phyloP scores from a whole-genome alignment of 2,888 invertebrate species.

The Dryocosmus kuriphilus region DNA sequence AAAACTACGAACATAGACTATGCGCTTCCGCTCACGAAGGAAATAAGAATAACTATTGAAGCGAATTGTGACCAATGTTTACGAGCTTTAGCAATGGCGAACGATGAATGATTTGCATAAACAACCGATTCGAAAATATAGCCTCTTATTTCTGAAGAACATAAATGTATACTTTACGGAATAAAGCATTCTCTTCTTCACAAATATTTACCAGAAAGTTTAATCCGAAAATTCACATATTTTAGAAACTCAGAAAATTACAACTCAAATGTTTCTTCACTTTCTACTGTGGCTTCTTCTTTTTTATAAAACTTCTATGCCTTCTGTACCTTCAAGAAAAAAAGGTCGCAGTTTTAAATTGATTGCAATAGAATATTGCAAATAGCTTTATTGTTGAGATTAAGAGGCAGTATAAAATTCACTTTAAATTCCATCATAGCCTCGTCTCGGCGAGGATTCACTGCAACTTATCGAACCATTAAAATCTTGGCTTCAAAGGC shows the following conservation, averaged over 20 bases:
- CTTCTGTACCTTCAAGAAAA: background rate
- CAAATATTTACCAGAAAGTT: constrained; percentile 24
- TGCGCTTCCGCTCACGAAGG: constrained; percentile 49
- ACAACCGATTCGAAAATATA: constrained; percentile 44
- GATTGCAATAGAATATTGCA: background rate
- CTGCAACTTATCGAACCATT: background rate
- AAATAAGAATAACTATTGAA: constrained; percentile 61
- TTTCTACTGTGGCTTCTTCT: background rate
- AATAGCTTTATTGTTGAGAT: background rate
- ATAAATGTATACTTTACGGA: constrained; percentile 1
- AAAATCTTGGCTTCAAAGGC: constrained; percentile 21
- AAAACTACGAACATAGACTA: constrained; percentile 7
- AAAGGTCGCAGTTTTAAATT: background rate
- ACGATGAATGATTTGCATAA: constrained; percentile 48
- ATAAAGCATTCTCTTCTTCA: background rate
- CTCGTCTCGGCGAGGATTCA: background rate
- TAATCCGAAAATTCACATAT: background rate
- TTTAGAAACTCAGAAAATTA: background rate
- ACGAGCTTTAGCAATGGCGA: constrained; percentile 49
- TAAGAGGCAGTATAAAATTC: background rate
- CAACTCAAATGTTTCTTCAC: background rate
- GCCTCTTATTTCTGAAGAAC: background rate
- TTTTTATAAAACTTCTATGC: no score
- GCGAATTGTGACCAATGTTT: constrained; percentile 60
- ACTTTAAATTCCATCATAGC: constrained; percentile 20